Evolutionary conservation across 2,888 invertebrate species (phyloP).

Genomic region (Acrobasis consociella): DNA sequence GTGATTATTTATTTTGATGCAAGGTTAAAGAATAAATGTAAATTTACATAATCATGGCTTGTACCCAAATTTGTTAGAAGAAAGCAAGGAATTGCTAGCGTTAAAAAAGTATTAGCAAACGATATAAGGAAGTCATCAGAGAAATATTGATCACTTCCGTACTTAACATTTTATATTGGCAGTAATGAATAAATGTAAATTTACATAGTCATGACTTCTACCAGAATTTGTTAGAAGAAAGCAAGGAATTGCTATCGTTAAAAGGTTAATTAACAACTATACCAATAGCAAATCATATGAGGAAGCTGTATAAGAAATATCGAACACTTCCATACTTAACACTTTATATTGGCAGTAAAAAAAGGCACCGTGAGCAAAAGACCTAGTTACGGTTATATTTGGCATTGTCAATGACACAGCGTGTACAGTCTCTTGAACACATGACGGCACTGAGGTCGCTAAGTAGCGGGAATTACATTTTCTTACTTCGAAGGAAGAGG

Average conservation of each 20-base stretch:
- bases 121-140: neutral
- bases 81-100: conserved; percentile 2
- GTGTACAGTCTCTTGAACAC: conserved; percentile 21
- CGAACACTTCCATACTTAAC: conserved; percentile 6
- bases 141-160: neutral
- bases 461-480: neutral
- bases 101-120: neutral
- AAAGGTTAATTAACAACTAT: neutral
- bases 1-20: conserved; percentile 13
- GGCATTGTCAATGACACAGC: conserved; percentile 42
- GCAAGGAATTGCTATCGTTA: neutral
- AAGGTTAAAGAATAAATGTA: conserved; percentile 31
- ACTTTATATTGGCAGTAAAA: conserved; percentile 13
- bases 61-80: neutral
- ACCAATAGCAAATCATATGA: neutral
- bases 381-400: neutral
- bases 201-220: neutral
- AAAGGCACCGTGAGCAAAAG: neutral
- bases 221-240: neutral
- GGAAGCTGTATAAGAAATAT: neutral
- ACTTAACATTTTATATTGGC: too few species aligned
- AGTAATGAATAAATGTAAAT: conserved; percentile 28
- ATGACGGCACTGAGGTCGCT: conserved; percentile 8
- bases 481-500: conserved; percentile 7
- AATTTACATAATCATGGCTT: neutral